Conservation (phyloP, 2,113 vertebrate species). For the Addax nasomaculatus region DNA sequence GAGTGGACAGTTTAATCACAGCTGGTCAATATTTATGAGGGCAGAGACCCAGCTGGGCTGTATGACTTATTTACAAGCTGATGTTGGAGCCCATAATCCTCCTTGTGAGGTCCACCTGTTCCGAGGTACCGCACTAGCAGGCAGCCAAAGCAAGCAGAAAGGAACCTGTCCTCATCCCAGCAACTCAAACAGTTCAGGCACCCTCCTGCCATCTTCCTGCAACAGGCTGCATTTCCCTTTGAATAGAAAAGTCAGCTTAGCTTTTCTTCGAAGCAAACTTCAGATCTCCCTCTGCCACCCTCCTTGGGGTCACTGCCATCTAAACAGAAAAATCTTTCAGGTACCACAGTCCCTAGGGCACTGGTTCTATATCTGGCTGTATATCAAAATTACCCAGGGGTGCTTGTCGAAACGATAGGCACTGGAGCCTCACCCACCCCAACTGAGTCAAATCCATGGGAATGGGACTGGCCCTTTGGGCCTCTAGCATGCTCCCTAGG, state of each 20-base stretch:
- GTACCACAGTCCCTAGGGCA: not conserved
- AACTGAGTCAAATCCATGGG: not conserved
- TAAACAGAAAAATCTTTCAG: not conserved
- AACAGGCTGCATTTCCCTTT: not conserved
- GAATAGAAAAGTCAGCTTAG: not conserved
- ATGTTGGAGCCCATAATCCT: not conserved
- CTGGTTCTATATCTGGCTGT: not conserved
- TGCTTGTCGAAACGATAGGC: not conserved
- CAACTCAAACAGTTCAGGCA: not conserved
- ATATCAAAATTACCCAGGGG: not conserved
- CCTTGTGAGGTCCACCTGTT: slow-evolving; percentile 37
- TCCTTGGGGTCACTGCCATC: not conserved
- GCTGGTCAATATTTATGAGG: slow-evolving; percentile 61
- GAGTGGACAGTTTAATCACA: slow-evolving; percentile 41
- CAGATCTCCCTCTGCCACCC: not conserved
- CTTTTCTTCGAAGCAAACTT: not conserved
- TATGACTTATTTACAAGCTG: slow-evolving; percentile 52
- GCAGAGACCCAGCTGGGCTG: slow-evolving; percentile 17
- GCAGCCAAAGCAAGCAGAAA: not conserved
- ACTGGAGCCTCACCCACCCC: not conserved
- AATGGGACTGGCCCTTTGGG: too few species aligned
- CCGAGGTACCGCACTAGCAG: not conserved
- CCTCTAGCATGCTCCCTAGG: not conserved
- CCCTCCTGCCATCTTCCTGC: not conserved
- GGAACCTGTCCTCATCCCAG: not conserved